Evolutionary conservation across 2,888 invertebrate species (phyloP), one percentile per base, ranked within the genome.

Genomic region (Acanthopleura granulata): DNA sequence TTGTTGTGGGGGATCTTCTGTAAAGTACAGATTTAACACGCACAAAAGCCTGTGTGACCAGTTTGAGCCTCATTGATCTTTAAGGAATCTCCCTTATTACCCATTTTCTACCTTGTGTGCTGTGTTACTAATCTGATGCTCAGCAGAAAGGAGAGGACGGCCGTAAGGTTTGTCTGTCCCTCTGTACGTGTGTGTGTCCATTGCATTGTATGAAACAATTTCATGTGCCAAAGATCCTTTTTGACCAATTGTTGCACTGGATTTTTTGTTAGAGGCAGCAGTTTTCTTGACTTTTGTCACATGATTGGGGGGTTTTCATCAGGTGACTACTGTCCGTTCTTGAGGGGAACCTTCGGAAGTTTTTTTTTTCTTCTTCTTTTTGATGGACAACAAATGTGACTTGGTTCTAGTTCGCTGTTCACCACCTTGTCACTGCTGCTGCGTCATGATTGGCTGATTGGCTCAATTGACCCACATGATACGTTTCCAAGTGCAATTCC

Each of bases 121-220:
- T 9, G 9, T 40, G 40, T 40, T 40, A 40, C 40, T 6, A 40
- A 40, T 40, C 40, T 40, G 40, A 6, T 40, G 40, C 40, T 40
- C 40, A 40, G 40, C 40, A 40, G 40, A 40, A 40, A 40, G 57
- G 57, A n/a, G 18, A 22, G 22, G 18, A 1, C 12, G 18, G 57
- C 22, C 57, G 3, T 18, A 57, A 18, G 22, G 18, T 12, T 12
- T 57, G n/a, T n/a, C 22, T n/a, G 18, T 57, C 22, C 57, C 3
- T 57, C 6, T 57, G 57, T 22, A 1, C 6, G n/a, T 12, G 18
- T 22, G 22, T n/a, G 22, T 57, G 22, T 57, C 57, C 22, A 57
- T 57, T 57, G 57, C 57, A 57, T 57, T 57, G 57, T 57, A n/a
- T 57, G 22, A 57, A 57, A 57, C 57, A 57, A 57, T 57, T 57